These are phyloP conservation scores for Rhabdophis nuchalis DNA, from an alignment of 2,797 vertebrate genomes.

Conservation along the genomic window DNA sequence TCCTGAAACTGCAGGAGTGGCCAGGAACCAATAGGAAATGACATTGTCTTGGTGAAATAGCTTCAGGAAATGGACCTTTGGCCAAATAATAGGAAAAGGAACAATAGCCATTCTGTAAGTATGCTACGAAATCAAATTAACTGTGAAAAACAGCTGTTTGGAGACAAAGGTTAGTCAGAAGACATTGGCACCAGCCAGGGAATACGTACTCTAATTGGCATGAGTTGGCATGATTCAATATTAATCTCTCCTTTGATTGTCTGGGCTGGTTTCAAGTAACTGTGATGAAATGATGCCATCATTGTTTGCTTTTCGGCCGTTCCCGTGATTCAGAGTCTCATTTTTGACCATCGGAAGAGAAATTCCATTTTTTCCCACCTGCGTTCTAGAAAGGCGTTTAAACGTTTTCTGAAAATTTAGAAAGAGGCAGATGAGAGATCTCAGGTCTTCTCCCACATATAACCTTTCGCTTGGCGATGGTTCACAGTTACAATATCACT, in stretches of 20 bases:
- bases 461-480: too few species aligned
- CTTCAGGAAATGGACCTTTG: neutral
- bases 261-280: neutral
- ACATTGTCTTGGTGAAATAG: neutral
- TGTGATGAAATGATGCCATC: neutral
- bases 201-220: neutral
- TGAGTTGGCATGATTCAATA: neutral
- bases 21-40: neutral
- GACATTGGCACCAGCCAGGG: too few species aligned
- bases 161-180: fast-evolving
- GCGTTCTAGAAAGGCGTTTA: too few species aligned
- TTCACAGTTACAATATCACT: neutral
- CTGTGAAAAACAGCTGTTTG: neutral
- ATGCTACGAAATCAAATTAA: neutral
- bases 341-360: neutral
- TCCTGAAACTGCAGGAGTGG: neutral
- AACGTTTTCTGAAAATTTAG: neutral
- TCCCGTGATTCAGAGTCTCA: neutral
- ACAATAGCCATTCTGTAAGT: neutral
- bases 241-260: neutral
- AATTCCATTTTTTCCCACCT: neutral
- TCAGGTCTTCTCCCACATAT: too few species aligned
- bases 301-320: neutral
- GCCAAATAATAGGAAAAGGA: neutral
- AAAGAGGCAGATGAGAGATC: too few species aligned